Conservation (phyloP, 2,113 vertebrate species). For the Neofelis nebulosa region DNA sequence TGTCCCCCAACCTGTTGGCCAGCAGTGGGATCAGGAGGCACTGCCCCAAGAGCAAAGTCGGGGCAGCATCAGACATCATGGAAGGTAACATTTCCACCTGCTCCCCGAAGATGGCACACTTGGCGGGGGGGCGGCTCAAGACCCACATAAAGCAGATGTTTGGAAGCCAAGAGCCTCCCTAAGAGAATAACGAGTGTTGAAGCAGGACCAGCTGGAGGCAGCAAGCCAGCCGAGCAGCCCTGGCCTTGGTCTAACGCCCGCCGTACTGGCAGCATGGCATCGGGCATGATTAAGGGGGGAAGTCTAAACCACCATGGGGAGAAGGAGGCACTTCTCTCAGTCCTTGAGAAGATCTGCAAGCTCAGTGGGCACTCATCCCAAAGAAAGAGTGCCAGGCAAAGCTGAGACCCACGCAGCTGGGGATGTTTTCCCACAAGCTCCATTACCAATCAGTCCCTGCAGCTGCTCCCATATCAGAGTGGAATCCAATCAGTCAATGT, state of each 20-base stretch:
- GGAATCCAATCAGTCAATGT: background rate
- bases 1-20: background rate
- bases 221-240: background rate
- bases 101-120: background rate
- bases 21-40: background rate
- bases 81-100: background rate
- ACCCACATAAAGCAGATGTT: background rate
- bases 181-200: background rate
- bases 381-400: rapidly evolving
- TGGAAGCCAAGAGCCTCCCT: background rate
- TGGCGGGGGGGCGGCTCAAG: background rate
- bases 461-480: background rate
- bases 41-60: background rate
- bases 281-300: background rate
- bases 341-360: background rate
- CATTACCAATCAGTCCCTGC: background rate
- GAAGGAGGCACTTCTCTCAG: background rate
- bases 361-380: background rate
- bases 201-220: background rate
- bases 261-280: background rate
- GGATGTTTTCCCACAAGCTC: background rate
- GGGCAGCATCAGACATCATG: background rate
- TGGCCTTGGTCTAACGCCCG: background rate
- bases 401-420: background rate
- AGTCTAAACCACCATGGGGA: rapidly evolving